A percentile compares a stretch with the other conserved stretches of the same genome.
phyloP scores from a whole-genome alignment of 1,140 invertebrate genomes.

The Goniozus legneri region DNA sequence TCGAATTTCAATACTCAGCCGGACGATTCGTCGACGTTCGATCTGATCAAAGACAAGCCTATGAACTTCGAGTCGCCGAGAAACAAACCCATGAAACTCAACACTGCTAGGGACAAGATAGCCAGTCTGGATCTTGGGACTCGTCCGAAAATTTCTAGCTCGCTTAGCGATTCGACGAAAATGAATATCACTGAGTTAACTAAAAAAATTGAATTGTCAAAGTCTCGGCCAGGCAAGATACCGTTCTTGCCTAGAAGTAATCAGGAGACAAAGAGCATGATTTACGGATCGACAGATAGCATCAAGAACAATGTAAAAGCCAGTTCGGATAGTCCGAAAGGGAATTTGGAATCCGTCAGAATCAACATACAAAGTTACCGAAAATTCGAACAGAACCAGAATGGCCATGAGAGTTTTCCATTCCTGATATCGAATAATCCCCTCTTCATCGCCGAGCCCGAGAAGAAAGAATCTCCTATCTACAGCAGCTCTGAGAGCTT shows the following conservation, averaged over 20 bases:
- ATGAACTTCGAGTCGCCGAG: constrained; percentile 27
- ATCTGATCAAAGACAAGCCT: constrained; percentile 13
- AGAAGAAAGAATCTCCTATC: constrained; percentile 38
- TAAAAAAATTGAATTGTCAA: constrained; percentile 34
- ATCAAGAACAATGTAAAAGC: constrained; percentile 32
- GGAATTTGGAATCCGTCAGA: constrained; percentile 36
- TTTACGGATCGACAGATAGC: constrained; percentile 25
- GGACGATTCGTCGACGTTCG: constrained; percentile 18
- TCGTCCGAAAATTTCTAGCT: constrained; percentile 31
- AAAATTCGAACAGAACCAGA: constrained; percentile 40
- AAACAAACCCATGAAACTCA: constrained; percentile 25
- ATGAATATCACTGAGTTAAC: constrained; percentile 28
- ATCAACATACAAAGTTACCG: constrained; percentile 43
- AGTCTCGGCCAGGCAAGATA: constrained; percentile 18
- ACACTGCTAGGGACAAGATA: constrained; percentile 21
- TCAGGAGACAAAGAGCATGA: constrained; percentile 21
- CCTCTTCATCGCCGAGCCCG: constrained; percentile 36
- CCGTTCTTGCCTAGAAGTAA: constrained; percentile 24
- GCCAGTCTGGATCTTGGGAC: constrained; percentile 34
- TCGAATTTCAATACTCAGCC: constrained; percentile 8
- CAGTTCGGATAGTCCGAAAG: constrained; percentile 27
- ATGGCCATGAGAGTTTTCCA: constrained; percentile 41
- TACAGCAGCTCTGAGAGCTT: constrained; percentile 41
- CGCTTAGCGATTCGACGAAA: constrained; percentile 26
- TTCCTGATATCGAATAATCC: constrained; percentile 49